Base-by-base conservation (phyloP, 37 sponge, comb jelly and placozoan genomes). In the Oscarella lobularis region DNA sequence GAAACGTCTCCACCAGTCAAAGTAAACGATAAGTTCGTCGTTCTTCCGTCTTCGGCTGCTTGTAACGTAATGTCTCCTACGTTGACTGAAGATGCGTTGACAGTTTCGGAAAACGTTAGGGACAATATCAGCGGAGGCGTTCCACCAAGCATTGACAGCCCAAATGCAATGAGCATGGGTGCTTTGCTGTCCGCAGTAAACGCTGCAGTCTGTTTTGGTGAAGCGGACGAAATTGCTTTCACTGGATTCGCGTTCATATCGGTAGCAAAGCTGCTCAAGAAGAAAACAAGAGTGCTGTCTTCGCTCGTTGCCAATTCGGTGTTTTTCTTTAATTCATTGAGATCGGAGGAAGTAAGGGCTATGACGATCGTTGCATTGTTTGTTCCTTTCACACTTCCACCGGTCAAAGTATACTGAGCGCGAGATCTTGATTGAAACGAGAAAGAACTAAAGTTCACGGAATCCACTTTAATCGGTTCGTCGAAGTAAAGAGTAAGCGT, bases 211-310 rank as follows among this genome's bases (percentile, higher is more conserved):
- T 4, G 6, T 5, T 30, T 20, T 32, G 71, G 29, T 4, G 29
- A 5, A 14, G 71, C 71, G 6, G 71, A 32, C 4, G 6, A 5
- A 14, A 68, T 20, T 1, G 74, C 37, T 32, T 36, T 36, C 6
- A 94, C 74, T 27, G 38, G 67, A 67, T 94, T 94, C 6, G 34
- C 39, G 33, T 90, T 82, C 2, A 85, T 94, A 35, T 94, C 95
- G 70, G 37, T 67, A 39, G 89, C 77, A n/a, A 74, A 35, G 27
- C 35, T 3, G 3, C 73, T 27, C 20, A 74, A 67, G 36, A 94
- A 39, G 0, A 76, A 29, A 14, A 68, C 71, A 20, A 34, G 33
- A 4, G 71, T 68, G 71, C 33, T 68, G 71, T 5, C 6, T 4
- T 5, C 33, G 6, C 4, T 30, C 4, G 90, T 87, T 2, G 80